phyloP scores from a whole-genome alignment of 1,140 invertebrate species.

The Panagrolaimus sp. region DNA sequence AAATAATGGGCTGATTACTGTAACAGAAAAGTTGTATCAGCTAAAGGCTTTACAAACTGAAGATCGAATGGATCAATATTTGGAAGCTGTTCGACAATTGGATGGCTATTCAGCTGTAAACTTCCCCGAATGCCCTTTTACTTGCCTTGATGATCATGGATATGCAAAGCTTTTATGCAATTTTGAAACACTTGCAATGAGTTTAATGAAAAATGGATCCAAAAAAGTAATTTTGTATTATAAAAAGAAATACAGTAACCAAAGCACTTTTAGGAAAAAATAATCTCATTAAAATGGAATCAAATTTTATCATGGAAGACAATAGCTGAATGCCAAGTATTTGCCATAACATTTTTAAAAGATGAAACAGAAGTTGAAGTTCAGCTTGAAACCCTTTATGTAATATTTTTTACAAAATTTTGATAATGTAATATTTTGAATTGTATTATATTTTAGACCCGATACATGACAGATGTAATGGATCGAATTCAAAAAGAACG shows the following conservation, averaged over 20 bases:
- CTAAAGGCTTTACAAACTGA: constrained; percentile 55
- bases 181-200: constrained; percentile 27
- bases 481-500: not conserved
- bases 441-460: not conserved
- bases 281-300: constrained; percentile 27
- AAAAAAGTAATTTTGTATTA: constrained; percentile 30
- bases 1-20: constrained; percentile 38
- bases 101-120: constrained; percentile 30
- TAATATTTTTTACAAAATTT: not conserved
- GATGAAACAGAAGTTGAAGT: not conserved
- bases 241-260: not conserved
- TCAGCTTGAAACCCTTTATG: not conserved
- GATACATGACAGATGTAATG: not conserved
- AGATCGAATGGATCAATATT: constrained; percentile 39
- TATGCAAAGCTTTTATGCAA: constrained; percentile 23
- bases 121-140: constrained; percentile 34
- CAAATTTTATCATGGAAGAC: not conserved
- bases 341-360: not conserved
- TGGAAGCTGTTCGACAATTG: constrained; percentile 33
- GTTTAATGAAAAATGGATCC: constrained; percentile 24
- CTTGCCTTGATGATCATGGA: constrained; percentile 25
- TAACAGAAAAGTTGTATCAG: constrained; percentile 50
- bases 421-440: not conserved
- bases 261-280: constrained; percentile 29
- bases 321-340: not conserved